Base-by-base conservation (phyloP, 2,888 invertebrate genomes). In the Neoaliturus tenellus region DNA sequence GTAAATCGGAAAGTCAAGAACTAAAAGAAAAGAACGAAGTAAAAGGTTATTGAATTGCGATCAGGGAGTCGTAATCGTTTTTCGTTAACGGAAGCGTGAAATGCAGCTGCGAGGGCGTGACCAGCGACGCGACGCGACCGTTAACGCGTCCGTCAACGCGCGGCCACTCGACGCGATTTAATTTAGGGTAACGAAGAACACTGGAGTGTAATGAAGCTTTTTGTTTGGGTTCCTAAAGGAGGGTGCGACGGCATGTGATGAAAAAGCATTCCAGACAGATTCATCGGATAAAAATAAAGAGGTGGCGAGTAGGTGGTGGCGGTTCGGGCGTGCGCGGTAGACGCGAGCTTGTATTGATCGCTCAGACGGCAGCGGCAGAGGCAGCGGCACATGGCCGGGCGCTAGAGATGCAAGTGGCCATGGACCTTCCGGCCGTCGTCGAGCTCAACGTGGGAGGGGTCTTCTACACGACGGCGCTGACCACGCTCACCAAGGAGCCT, bases 381-480 rank as follows among this genome's bases (percentile, higher is more conserved):
- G 51, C 28, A 3, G 17, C n/a, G 1, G 71, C 71, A 17, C n/a
- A n/a, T n/a, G n/a, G n/a, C n/a, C 8, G 25, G 48, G 75, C 44
- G 33, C n/a, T n/a, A n/a, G n/a, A n/a, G n/a, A 55, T 78, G 78
- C 55, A 78, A 69, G 75, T 35, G 55, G 83, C 83, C 82, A 84
- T 81, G 84, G 88, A 88, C 51, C 90, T 91, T 94, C 98, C 88
- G 93, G 55, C 90, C 91, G 94, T 98, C 88, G 93, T 99, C 89
- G 98, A 99, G 91, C 93, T 99, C 88, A 99, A 99, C 93, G 98
- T 99, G 89, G 99, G 99, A 90, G 99, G 99, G 89, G 98, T 98
- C 89, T 95, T 96, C 90, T 99, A 99, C 92, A 97, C 98, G 87
- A 97, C 98, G 85, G 94, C 97, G 41, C 91, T 97, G 89, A 93